Conservation (phyloP, 2,888 invertebrate species). For the Pegoplata infirma region DNA sequence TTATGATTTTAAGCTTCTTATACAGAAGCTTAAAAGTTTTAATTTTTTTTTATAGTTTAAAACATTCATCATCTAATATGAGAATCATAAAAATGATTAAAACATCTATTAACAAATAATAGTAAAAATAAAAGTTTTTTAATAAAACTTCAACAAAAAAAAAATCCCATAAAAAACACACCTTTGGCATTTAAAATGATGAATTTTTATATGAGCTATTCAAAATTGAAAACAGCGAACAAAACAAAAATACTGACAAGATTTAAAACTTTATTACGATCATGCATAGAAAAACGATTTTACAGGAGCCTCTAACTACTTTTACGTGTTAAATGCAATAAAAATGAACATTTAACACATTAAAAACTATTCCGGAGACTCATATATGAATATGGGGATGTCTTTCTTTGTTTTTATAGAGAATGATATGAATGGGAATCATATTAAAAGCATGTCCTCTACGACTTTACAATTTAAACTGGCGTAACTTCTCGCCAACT, state of each 20-base stretch:
- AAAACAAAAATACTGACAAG: slow-evolving; percentile 45
- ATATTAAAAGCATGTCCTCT: slow-evolving; percentile 60
- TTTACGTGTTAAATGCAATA: slow-evolving; percentile 59
- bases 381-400: background rate
- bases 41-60: slow-evolving; percentile 27
- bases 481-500: slow-evolving; percentile 53
- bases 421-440: slow-evolving; percentile 47
- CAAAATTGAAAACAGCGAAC: slow-evolving; percentile 10
- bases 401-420: slow-evolving; percentile 14
- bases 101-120: slow-evolving; percentile 46
- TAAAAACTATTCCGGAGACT: slow-evolving; percentile 4
- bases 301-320: slow-evolving; percentile 58
- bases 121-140: background rate
- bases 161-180: slow-evolving; percentile 59
- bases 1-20: slow-evolving; percentile 36
- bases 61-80: slow-evolving; percentile 2
- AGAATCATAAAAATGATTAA: slow-evolving; percentile 58
- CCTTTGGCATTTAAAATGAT: slow-evolving; percentile 42
- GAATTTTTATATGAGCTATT: slow-evolving; percentile 33
- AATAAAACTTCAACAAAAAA: slow-evolving; percentile 52
- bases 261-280: slow-evolving; percentile 62
- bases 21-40: slow-evolving; percentile 46
- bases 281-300: slow-evolving; percentile 60
- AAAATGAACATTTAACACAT: slow-evolving; percentile 27
- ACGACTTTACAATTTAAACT: slow-evolving; percentile 49